Base-by-base conservation (phyloP, 2,113 vertebrate species). In the Neogale vison region DNA sequence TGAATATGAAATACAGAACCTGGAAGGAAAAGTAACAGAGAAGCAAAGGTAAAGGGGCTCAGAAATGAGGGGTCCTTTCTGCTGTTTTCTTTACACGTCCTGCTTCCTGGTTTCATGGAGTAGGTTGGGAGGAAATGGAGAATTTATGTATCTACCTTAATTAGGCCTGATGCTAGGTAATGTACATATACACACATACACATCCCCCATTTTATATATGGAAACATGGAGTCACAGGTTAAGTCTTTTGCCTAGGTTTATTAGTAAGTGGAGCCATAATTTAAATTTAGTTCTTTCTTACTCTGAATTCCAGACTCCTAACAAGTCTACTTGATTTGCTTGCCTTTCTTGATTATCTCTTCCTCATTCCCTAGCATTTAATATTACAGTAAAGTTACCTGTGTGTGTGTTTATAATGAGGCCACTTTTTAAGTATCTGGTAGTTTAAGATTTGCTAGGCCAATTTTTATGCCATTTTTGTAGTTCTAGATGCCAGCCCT, bases 161-260 rank as follows among this genome's bases (percentile, higher is more conserved):
- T 31, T 23, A 29, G 21, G 24, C 57, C 31, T 83, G 31, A 18
- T 76, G 61, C 21, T 24, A 39, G 15, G 21, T 50, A 31, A 42
- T 45, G 12, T 20, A 4, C 2, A 29, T 13, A 5, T 13, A 42
- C 34, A 17, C 61, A 3, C 12, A 14, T 24, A 0, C 8, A 34
- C 15, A 55, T 12, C 24, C 21, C 1, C 4, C 52, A 14, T 86
- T 80, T 79, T 61, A 18, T 8, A 39, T 20, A 52, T 9, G 17
- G 63, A 6, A 17, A 39, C 24, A 80, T 1, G 0, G n/a, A 92
- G 59, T 92, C 65, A 45, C n/a, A 71, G 31, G 59, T 26, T 12
- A 76, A 89, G 50, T 26, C 2, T 47, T 76, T 45, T 45, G 42
- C 59, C 34, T 1, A 59, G 45, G 88, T 23, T 45, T 71, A n/a